These are phyloP conservation scores for Lacerta viridis DNA, from an alignment of 2,797 vertebrate genomes.

Conservation along the genomic window DNA sequence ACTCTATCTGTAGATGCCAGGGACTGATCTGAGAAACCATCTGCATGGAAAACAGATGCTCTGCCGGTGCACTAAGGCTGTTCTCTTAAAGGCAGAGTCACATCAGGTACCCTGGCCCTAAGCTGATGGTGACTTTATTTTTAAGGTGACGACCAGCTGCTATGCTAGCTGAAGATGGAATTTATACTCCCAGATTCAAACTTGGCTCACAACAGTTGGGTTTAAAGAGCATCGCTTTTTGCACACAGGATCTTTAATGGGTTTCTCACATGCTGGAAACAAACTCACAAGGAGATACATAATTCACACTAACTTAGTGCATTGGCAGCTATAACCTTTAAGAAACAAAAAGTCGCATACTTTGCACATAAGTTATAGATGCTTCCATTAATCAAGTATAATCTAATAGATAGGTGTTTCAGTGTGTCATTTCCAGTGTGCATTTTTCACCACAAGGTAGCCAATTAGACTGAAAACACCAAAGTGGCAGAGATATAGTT, in stretches of 20 bases:
- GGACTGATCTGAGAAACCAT: too few relatives aligned
- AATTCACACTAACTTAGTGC: conserved; percentile 27
- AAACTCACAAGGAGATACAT: conserved; percentile 15
- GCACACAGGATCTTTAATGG: conserved; percentile 1
- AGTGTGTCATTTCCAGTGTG: conserved; percentile 65
- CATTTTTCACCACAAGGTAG: conserved; percentile 57
- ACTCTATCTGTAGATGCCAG: too few relatives aligned
- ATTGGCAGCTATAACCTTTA: conserved; percentile 44
- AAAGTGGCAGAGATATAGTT: background rate
- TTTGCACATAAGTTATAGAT: conserved; percentile 32
- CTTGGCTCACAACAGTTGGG: background rate
- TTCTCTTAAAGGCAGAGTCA: too few relatives aligned
- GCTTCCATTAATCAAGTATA: conserved; percentile 55
- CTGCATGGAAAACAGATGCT: too few relatives aligned
- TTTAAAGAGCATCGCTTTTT: background rate
- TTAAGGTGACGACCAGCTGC: background rate
- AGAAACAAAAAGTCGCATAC: background rate
- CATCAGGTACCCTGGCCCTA: too few relatives aligned
- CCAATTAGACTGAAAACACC: conserved; percentile 42
- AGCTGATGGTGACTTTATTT: too few relatives aligned
- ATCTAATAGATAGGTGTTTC: conserved; percentile 59
- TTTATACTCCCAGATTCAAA: background rate
- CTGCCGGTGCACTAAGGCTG: too few relatives aligned
- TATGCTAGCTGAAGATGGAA: background rate
- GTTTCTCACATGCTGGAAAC: background rate